A percentile compares a stretch with the other conserved stretches of the same genome.
These are phyloP conservation scores for Trachemys scripta DNA, from an alignment of 2,113 vertebrate species.

Conservation along the genomic window DNA sequence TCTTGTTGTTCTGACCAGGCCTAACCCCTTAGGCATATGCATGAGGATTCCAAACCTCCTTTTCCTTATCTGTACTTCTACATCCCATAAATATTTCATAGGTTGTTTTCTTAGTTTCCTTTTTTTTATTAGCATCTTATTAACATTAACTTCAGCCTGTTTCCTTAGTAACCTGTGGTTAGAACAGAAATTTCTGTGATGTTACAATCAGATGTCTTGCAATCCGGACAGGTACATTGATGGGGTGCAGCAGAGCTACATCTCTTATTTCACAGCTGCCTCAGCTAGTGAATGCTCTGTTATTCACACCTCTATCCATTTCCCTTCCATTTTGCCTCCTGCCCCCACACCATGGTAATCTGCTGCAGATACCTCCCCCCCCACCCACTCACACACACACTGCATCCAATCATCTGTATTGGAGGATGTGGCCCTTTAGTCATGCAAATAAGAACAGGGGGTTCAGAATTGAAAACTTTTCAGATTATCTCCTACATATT, in stretches of 20 bases:
- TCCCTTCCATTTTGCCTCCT: neutral
- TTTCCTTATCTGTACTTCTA: neutral
- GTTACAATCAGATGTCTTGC: neutral
- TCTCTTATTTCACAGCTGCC: neutral
- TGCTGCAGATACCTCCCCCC: neutral
- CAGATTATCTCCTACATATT: neutral
- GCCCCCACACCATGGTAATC: neutral
- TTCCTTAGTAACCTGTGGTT: neutral
- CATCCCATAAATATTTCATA: neutral
- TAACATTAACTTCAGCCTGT: neutral
- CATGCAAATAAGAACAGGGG: neutral
- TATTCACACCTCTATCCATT: neutral
- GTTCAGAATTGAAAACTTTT: neutral
- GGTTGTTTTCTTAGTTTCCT: neutral
- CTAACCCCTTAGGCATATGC: neutral
- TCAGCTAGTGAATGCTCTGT: neutral
- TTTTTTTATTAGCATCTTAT: neutral
- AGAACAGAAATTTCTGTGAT: neutral
- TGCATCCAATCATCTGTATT: neutral
- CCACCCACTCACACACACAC: neutral
- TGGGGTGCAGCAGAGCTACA: neutral
- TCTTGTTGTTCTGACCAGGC: neutral
- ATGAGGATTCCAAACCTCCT: neutral
- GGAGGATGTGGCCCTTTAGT: neutral
- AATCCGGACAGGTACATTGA: neutral